These are phyloP conservation scores for Cotesia vestalis DNA, from an alignment of 1,140 invertebrate genomes.

Conservation along the genomic window DNA sequence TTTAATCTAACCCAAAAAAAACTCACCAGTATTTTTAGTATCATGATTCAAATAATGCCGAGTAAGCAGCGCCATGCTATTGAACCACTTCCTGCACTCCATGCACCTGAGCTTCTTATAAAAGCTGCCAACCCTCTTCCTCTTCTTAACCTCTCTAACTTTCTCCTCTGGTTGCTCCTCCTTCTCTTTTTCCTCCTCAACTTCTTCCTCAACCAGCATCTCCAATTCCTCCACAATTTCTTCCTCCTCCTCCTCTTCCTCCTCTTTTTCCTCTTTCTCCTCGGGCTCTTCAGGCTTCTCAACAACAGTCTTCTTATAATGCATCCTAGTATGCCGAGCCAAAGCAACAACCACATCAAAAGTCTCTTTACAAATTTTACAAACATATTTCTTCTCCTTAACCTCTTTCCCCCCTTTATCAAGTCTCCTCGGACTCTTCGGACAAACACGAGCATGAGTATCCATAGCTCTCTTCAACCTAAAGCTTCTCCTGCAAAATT, in stretches of 20 bases:
- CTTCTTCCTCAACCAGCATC: not conserved
- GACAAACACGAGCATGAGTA: slow-evolving; percentile 54
- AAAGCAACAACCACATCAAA: slow-evolving; percentile 59
- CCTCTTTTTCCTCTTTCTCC: not conserved
- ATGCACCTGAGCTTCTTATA: not conserved
- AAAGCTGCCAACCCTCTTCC: no score
- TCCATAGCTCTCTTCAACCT: slow-evolving; percentile 52
- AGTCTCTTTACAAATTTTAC: slow-evolving; percentile 59
- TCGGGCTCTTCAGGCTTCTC: not conserved
- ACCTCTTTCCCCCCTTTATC: not conserved
- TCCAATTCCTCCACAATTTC: no score
- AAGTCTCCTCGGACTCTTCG: slow-evolving; percentile 48
- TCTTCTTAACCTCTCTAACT: no score
- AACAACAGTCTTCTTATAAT: slow-evolving; percentile 48
- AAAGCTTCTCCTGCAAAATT: slow-evolving; percentile 50
- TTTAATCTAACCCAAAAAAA: no score
- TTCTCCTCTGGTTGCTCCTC: not conserved
- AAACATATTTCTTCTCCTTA: slow-evolving; percentile 49
- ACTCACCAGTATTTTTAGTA: no score
- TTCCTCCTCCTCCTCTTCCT: not conserved
- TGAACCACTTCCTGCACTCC: no score
- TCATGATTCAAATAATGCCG: no score
- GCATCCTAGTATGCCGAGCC: slow-evolving; percentile 59
- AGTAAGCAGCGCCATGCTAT: no score
- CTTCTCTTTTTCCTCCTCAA: not conserved